These are phyloP conservation scores for Nixonia krombeini DNA, from an alignment of 1,140 invertebrate species.

Conservation along the genomic window DNA sequence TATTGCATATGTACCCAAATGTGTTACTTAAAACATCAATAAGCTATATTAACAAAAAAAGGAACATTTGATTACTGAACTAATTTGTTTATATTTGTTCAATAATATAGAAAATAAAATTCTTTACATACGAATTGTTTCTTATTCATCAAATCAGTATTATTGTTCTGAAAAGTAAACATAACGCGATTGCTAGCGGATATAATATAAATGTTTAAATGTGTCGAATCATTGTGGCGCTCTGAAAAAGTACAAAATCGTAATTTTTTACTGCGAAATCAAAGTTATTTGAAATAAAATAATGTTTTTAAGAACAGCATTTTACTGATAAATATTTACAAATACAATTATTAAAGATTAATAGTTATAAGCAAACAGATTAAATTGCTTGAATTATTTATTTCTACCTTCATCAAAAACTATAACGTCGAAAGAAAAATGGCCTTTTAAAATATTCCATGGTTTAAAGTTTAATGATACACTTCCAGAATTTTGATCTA, in stretches of 20 bases:
- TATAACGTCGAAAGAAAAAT: conserved; percentile 72
- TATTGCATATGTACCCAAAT: conserved; percentile 70
- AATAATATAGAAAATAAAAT: too few species aligned
- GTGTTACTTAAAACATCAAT: conserved; percentile 60
- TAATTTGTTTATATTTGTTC: too few species aligned
- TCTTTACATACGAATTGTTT: conserved; percentile 59
- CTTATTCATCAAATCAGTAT: conserved; percentile 59
- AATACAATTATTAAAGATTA: too few species aligned
- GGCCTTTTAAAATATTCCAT: conserved; percentile 70
- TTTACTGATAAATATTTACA: too few species aligned
- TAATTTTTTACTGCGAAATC: too few species aligned
- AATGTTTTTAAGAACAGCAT: too few species aligned
- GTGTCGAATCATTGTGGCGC: conserved; percentile 59
- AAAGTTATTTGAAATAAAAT: too few species aligned
- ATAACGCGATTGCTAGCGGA: conserved; percentile 69
- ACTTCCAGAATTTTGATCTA: conserved; percentile 62
- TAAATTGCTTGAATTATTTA: too few species aligned
- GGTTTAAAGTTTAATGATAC: conserved; percentile 70
- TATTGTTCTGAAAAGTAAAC: conserved; percentile 71
- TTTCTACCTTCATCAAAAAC: conserved; percentile 72
- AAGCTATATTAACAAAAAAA: conserved; percentile 56
- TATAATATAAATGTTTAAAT: conserved; percentile 71
- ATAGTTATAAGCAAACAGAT: too few species aligned
- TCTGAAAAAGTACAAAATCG: conserved; percentile 52
- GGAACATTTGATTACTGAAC: not conserved